phyloP scores from a whole-genome alignment of 2,888 invertebrate species.

The Ceriagrion tenellum region DNA sequence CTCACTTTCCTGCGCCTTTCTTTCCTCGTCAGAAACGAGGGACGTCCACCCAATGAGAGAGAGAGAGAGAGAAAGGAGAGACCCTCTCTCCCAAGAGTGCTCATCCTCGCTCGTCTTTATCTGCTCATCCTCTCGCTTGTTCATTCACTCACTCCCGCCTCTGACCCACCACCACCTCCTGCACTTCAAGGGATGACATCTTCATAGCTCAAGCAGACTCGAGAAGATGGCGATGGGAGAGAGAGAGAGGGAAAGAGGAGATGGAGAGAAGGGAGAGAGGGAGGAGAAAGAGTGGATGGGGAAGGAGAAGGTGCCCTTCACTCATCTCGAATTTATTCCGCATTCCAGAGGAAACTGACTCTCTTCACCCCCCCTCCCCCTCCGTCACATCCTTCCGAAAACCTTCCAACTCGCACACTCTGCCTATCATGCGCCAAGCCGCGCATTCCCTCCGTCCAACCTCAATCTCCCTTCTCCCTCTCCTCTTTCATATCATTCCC shows the following conservation, averaged over 20 bases:
- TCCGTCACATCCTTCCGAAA: neutral
- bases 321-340: constrained; percentile 60
- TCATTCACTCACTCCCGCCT: neutral
- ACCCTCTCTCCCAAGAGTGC: neutral
- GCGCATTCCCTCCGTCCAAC: too few species aligned
- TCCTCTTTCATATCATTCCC: too few species aligned
- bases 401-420: neutral
- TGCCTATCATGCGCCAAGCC: neutral
- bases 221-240: too few species aligned
- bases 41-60: neutral
- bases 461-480: too few species aligned
- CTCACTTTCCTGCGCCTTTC: neutral
- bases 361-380: neutral
- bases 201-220: constrained; percentile 17
- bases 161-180: neutral
- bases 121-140: neutral
- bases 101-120: neutral
- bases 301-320: constrained; percentile 17
- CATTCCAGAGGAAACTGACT: constrained; percentile 44
- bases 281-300: neutral
- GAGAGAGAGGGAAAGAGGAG: neutral
- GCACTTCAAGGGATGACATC: constrained; percentile 12
- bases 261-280: neutral
- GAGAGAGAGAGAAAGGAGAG: too few species aligned
- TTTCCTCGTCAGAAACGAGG: neutral